Base-by-base conservation (phyloP, 2,888 invertebrate species). In the Caenorhabditis sp. region DNA sequence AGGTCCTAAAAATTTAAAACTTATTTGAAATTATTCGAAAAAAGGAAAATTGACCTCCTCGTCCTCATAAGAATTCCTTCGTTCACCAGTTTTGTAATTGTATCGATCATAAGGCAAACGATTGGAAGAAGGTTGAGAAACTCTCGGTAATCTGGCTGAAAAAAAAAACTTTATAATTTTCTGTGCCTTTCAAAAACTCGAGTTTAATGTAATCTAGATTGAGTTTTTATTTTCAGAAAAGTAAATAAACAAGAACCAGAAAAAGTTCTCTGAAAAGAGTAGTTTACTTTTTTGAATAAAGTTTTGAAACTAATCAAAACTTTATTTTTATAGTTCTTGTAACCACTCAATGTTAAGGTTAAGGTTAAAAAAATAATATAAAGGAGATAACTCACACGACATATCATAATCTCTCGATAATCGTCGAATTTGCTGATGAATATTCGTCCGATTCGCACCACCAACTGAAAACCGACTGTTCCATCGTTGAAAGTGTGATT, bases 381-480 rank as follows among this genome's bases (percentile, higher is more conserved):
- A 8, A 36, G 36, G n/a, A n/a, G n/a, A 26, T 8, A 56, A 26
- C 56, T 17, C 12, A 56, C 56, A 17, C 14, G 5, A 26, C 10
- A 12, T 3, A 43, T 56, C 56, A 25, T 56, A 3, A 8, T 26
- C 25, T 56, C 23, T 26, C 1, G 26, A 26, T 23, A 56, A 26
- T 59, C 61, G 57, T 31, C 31, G 49, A 53, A 67, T 67, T n/a
- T 61, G 61, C 10, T 67, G 64, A 8, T 62, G 57, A 23, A 72
- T 31, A 49, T 62, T 72, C 14, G 72, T 72, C 49, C 62, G 57
- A 59, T 72, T 72, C 3, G 72, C 72, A 58, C 72, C 72, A 10
- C 72, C 72, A 7, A 64, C 72, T 7, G 72, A 72, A 14, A 72
- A 59, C 17, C 67, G 52, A 0, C 53, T 53, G 59, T 64, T 64